Percentiles rank a stretch among this genome's conserved stretches.
These are phyloP conservation scores for Epsilonema sp. DNA, from an alignment of 2,888 invertebrate genomes.

Conservation along the genomic window DNA sequence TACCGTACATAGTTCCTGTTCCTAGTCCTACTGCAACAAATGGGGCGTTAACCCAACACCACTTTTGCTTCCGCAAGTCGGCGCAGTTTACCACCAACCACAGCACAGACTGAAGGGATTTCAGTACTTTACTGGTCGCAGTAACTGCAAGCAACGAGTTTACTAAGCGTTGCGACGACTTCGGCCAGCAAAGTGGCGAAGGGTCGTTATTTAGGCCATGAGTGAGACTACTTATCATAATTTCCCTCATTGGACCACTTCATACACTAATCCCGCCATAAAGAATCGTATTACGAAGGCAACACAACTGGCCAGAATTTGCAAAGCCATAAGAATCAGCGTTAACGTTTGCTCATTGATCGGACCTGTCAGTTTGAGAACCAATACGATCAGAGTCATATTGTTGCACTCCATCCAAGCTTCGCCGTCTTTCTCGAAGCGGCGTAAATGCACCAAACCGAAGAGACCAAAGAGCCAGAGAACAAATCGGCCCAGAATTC, in stretches of 20 bases:
- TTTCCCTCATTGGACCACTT: conserved; percentile 20
- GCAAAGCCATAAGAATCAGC: conserved; percentile 50
- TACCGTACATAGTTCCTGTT: too few species aligned
- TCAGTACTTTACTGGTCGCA: too few species aligned
- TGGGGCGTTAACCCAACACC: too few species aligned
- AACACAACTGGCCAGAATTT: conserved; percentile 38
- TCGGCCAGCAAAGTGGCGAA: too few species aligned
- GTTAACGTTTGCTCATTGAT: conserved; percentile 63
- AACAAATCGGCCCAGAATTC: conserved; percentile 43
- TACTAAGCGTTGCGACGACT: too few species aligned
- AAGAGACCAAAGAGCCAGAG: conserved; percentile 35
- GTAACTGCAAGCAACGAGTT: too few species aligned
- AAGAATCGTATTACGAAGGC: conserved; percentile 15
- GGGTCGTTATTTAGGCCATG: too few species aligned
- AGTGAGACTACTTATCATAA: too few species aligned
- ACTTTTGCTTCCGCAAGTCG: too few species aligned
- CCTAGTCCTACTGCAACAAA: too few species aligned
- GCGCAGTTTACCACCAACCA: too few species aligned
- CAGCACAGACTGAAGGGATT: too few species aligned
- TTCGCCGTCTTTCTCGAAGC: conserved; percentile 20
- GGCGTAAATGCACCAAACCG: conserved; percentile 34
- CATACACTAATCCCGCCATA: conserved; percentile 23
- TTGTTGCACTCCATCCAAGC: conserved; percentile 49
- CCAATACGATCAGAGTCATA: conserved; percentile 77
- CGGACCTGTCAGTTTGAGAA: conserved; percentile 62